Conservation (phyloP, 2,113 vertebrate species). For the Channa maculata region DNA sequence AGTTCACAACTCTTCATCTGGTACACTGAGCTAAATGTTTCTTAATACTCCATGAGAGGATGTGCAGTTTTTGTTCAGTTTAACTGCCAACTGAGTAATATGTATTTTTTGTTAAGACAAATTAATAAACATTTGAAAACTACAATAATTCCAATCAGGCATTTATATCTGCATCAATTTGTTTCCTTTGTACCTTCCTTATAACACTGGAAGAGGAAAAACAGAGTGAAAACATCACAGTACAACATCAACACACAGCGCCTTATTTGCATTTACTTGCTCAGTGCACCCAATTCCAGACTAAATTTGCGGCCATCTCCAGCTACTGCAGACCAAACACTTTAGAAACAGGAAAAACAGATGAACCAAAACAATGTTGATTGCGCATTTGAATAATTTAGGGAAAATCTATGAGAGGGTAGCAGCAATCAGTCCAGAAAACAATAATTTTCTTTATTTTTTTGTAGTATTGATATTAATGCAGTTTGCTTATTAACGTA, state of each 20-base stretch:
- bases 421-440: slow-evolving; percentile 80
- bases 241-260: slow-evolving; percentile 26
- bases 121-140: no score
- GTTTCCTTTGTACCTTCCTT: no score
- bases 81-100: no score
- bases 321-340: slow-evolving; percentile 31
- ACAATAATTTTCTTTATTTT: slow-evolving; percentile 69
- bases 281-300: slow-evolving; percentile 29
- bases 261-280: slow-evolving; percentile 53
- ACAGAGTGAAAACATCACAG: slow-evolving; percentile 32
- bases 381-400: slow-evolving; percentile 76
- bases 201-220: not conserved
- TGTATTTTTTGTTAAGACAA: no score
- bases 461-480: slow-evolving; percentile 65
- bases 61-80: no score
- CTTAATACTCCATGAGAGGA: no score
- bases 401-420: slow-evolving; percentile 67
- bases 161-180: no score
- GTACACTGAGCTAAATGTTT: no score
- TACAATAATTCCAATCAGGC: no score
- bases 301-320: slow-evolving; percentile 5
- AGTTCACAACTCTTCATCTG: no score
- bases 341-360: slow-evolving; percentile 38
- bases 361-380: slow-evolving; percentile 58
- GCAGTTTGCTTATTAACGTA: slow-evolving; percentile 49